These are phyloP conservation scores for Elysia chlorotica DNA, from an alignment of 1,140 invertebrate species.

Conservation along the genomic window DNA sequence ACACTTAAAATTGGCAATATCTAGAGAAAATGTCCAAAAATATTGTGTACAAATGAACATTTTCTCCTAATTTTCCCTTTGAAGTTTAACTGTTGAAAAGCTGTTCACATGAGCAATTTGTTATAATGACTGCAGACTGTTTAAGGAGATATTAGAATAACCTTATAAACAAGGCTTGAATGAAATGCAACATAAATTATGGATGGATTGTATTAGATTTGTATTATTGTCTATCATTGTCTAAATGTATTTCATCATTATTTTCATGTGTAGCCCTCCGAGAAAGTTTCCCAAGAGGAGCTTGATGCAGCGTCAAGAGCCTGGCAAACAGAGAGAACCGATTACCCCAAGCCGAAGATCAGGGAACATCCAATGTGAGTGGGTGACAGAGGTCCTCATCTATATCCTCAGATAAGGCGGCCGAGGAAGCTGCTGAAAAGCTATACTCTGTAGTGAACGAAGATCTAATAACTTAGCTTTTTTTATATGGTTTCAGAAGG, in stretches of 20 bases:
- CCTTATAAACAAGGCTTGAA: not conserved
- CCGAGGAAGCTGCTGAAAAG: not conserved
- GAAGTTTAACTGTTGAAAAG: not conserved
- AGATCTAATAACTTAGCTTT: not conserved
- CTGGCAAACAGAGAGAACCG: conserved; percentile 65
- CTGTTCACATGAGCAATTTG: not conserved
- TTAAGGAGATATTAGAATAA: not conserved
- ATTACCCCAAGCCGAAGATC: conserved; percentile 60
- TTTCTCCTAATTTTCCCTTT: not conserved
- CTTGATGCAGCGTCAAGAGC: conserved; percentile 66
- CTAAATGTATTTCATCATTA: not conserved
- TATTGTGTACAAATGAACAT: too few species aligned
- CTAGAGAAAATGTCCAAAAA: too few species aligned
- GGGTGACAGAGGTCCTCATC: too few species aligned
- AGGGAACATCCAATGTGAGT: conserved; percentile 57
- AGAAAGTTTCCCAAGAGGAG: conserved; percentile 64
- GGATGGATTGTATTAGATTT: not conserved
- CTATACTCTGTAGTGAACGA: too few species aligned
- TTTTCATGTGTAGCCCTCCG: conserved; percentile 6
- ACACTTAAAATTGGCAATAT: too few species aligned
- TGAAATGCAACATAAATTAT: not conserved
- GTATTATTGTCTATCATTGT: not conserved
- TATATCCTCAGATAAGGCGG: not conserved
- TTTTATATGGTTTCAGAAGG: not conserved
- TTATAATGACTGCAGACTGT: not conserved